phyloP scores from a whole-genome alignment of 2,888 invertebrate species.

The Pyrocoelia pectoralis region DNA sequence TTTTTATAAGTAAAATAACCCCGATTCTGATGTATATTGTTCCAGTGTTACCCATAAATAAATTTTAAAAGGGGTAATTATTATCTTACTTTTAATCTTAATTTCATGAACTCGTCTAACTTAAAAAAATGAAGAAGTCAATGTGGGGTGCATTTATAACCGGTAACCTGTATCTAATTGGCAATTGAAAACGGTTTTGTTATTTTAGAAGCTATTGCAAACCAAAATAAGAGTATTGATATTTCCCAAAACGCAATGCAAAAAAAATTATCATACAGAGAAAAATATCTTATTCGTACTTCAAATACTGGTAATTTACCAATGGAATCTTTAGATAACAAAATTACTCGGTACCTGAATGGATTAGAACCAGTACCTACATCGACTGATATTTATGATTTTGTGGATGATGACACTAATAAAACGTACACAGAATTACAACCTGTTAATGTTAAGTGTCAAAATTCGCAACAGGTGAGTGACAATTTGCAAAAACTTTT shows the following conservation, averaged over 20 bases:
- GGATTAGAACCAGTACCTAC: constrained; percentile 1
- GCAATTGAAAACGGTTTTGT: not conserved
- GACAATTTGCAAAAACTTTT: constrained; percentile 1
- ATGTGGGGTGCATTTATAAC: constrained; percentile 4
- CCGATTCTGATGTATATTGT: too few species aligned
- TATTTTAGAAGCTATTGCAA: not conserved
- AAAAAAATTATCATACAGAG: constrained; percentile 7
- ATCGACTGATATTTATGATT: constrained; percentile 3
- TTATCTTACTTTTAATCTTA: too few species aligned
- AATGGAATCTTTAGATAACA: constrained; percentile 9
- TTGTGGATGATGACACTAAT: constrained; percentile 5
- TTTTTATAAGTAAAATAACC: too few species aligned
- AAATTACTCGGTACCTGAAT: constrained; percentile 8
- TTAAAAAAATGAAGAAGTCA: not conserved
- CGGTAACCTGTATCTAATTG: not conserved
- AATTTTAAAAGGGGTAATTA: too few species aligned
- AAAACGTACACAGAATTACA: constrained; percentile 11
- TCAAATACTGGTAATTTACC: constrained; percentile 3
- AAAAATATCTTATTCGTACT: constrained; percentile 7
- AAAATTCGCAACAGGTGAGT: constrained; percentile 8
- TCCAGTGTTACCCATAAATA: too few species aligned
- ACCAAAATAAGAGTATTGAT: not conserved
- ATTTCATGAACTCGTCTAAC: too few species aligned
- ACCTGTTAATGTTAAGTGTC: not conserved
- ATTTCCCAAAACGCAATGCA: not conserved